Base-by-base conservation (phyloP, 2,797 vertebrate genomes). In the Hyperoplus lanceolatus region DNA sequence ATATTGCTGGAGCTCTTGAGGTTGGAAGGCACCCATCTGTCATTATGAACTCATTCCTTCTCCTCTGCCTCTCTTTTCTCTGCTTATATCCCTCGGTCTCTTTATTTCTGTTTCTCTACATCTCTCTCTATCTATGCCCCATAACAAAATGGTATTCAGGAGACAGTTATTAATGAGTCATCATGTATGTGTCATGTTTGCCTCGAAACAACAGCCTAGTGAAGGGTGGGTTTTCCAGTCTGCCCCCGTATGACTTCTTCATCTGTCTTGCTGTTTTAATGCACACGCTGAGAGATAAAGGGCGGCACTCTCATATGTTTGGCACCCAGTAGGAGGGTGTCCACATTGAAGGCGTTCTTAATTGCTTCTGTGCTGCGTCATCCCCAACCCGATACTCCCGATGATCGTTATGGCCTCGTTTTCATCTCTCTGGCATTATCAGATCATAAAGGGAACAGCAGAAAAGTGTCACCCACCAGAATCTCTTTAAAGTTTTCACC, bases 1-100 rank as follows among this genome's bases (percentile, higher is more conserved):
- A 75, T 81, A 77, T 77, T 89, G 75, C 78, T 39, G 79, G 81
- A 90, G 80, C 77, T 89, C 78, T 81, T 70, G 82, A 75, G 51
- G 62, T 70, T 88, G 81, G 83, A 89, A 85, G 73, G 59, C 79
- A 63, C 78, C 83, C 85, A 89, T 91, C 90, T 92, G 84, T 92
- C 87, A 86, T 82, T 68, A 77, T 81, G 82, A 87, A 82, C 82
- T 76, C 76, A 70, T 84, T 88, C 78, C 69, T 75, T 74, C 74
- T 77, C 67, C 18, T 6, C 63, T 56, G 41, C 10, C 63, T 55
- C 38, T 29, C 60, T 53, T 36, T 29, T 76, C 38, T 48, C 10
- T 36, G 38, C 43, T 51, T 66, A 58, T 73, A 62, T 53, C 41
- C 51, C 43, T 79, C 15, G 8, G 42, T 75, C 51, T 43, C 18